Conservation (phyloP, 2,113 vertebrate species). For the Hippolais icterina region DNA sequence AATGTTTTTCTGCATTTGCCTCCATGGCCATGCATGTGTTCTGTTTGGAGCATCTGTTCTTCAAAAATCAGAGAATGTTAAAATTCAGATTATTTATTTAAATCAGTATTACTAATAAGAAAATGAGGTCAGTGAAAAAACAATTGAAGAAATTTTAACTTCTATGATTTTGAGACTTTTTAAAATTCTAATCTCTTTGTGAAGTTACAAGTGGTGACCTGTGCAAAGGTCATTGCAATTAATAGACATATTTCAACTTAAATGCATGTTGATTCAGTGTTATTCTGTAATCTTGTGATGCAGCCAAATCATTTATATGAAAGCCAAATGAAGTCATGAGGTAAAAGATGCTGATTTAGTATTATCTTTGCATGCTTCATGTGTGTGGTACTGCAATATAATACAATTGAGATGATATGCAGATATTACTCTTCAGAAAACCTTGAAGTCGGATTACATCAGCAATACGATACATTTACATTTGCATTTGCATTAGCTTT, state of each 20-base stretch:
- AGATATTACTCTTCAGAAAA: neutral
- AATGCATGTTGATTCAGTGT: neutral
- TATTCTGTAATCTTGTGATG: neutral
- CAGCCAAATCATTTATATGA: neutral
- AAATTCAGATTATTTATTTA: neutral
- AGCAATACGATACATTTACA: neutral
- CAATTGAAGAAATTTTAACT: neutral
- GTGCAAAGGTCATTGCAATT: neutral
- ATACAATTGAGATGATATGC: neutral
- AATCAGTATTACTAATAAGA: neutral
- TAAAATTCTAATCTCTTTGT: neutral
- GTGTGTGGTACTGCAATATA: neutral
- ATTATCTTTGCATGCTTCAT: neutral
- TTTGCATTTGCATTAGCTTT: neutral
- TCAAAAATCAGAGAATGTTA: neutral
- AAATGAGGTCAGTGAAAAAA: fast-evolving
- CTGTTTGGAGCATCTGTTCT: neutral
- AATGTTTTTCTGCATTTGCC: neutral
- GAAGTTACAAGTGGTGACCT: neutral
- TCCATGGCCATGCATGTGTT: neutral
- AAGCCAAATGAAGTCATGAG: neutral
- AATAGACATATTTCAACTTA: neutral
- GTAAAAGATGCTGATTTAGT: neutral
- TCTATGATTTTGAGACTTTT: neutral
- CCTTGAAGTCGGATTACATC: fast-evolving